A percentile compares a stretch with the other conserved stretches of the same genome.
Evolutionary conservation across 1,140 invertebrate species (phyloP).

Genomic region (Atta cephalotes): DNA sequence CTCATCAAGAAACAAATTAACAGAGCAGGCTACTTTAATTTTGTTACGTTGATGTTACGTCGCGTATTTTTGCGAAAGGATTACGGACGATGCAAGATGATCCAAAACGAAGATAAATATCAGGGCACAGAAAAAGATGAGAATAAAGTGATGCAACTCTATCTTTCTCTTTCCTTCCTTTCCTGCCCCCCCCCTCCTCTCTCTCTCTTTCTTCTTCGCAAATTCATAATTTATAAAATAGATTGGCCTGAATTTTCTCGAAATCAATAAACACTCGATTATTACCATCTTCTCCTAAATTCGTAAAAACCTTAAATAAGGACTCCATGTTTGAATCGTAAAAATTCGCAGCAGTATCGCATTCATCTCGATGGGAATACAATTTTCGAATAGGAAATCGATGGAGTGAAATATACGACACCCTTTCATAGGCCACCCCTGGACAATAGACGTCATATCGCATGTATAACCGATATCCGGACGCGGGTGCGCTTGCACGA

Average conservation of each 20-base stretch:
- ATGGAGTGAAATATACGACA: constrained; percentile 20
- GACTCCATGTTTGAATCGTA: not conserved
- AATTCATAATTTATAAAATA: constrained; percentile 39
- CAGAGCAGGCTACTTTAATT: not conserved
- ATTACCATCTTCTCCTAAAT: not conserved
- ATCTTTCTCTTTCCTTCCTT: not conserved
- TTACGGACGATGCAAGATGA: not conserved
- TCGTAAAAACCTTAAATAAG: constrained; percentile 5
- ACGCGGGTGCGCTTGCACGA: not conserved
- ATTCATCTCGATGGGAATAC: not conserved
- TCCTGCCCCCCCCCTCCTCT: not conserved
- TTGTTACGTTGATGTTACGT: constrained; percentile 24
- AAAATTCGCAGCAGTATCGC: not conserved
- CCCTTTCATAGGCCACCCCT: constrained; percentile 28
- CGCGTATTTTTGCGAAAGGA: not conserved
- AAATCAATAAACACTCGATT: constrained; percentile 24
- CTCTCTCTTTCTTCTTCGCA: not conserved
- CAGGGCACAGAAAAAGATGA: not conserved
- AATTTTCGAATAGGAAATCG: constrained; percentile 54
- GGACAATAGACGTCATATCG: constrained; percentile 46
- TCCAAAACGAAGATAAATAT: constrained; percentile 48
- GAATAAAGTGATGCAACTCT: not conserved
- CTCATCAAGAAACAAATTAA: constrained; percentile 47
- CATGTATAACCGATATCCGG: constrained; percentile 39
- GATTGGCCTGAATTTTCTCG: not conserved